phyloP scores from a whole-genome alignment of 2,888 invertebrate genomes.

The Salticus scenicus region DNA sequence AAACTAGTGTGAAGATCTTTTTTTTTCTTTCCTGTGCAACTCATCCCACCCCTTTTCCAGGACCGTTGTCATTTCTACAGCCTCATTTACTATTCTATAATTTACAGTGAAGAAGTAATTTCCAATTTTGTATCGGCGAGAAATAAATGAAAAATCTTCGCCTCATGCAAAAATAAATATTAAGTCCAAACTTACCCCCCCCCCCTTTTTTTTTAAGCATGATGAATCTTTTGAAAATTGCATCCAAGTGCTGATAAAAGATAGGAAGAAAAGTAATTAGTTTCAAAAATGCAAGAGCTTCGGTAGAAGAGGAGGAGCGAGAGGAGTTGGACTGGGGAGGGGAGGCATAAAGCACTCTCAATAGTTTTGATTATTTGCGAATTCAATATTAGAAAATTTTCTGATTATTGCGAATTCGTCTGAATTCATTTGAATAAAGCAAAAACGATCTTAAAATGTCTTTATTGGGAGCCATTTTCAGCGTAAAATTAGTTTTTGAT shows the following conservation, averaged over 20 bases:
- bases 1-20: conserved; percentile 14
- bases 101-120: conserved; percentile 16
- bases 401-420: conserved; percentile 14
- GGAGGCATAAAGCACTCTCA: neutral
- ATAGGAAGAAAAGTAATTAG: conserved; percentile 1
- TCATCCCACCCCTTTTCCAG: too few relatives aligned
- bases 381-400: conserved; percentile 9
- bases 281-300: neutral
- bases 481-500: conserved; percentile 12
- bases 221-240: conserved; percentile 8
- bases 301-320: neutral
- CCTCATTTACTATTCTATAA: conserved; percentile 21
- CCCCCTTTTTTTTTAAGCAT: neutral
- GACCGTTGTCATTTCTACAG: neutral
- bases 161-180: conserved; percentile 5
- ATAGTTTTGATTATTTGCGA: conserved; percentile 15
- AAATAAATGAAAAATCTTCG: conserved; percentile 7
- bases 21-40: neutral
- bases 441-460: neutral
- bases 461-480: conserved; percentile 3
- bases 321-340: too few relatives aligned
- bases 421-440: neutral
- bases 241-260: conserved; percentile 9
- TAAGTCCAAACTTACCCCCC: neutral
- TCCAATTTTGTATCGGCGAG: conserved; percentile 4